These are phyloP conservation scores for Oreotrochilus melanogaster DNA, from an alignment of 2,113 vertebrate genomes.

Conservation along the genomic window DNA sequence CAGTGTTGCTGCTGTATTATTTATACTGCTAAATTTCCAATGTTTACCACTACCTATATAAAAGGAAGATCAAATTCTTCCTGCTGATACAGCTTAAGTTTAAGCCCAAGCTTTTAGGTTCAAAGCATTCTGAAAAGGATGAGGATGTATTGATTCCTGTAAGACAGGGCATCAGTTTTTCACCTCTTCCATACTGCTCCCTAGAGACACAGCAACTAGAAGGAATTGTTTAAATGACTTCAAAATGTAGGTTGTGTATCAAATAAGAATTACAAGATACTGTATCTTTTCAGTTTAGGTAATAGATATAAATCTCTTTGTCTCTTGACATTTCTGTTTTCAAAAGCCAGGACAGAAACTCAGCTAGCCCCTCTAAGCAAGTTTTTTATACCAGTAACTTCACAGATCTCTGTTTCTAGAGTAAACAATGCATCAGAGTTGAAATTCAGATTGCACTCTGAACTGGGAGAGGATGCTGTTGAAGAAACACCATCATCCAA, in stretches of 20 bases:
- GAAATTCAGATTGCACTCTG: neutral
- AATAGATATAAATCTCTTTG: neutral
- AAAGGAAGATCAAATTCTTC: neutral
- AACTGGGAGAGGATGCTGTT: neutral
- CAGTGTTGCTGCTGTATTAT: neutral
- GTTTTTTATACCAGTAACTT: neutral
- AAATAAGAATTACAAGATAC: neutral
- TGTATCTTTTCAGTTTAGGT: neutral
- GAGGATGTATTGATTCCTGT: neutral
- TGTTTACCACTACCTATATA: neutral
- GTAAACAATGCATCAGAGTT: neutral
- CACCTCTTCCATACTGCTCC: neutral
- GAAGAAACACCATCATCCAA: neutral
- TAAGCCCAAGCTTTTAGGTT: neutral
- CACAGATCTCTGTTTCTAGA: neutral
- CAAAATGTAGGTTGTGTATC: neutral
- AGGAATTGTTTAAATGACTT: neutral
- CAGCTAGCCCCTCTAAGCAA: neutral
- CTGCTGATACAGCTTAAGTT: conserved; percentile 32
- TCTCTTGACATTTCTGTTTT: neutral
- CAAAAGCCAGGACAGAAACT: neutral
- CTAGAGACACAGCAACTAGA: neutral
- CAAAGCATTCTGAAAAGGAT: neutral
- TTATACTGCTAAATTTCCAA: neutral
- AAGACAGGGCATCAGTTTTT: neutral